Evolutionary conservation across 2,113 vertebrate species (phyloP), one percentile per base, ranked within the genome.

Genomic region (Pyrgilauda ruficollis): DNA sequence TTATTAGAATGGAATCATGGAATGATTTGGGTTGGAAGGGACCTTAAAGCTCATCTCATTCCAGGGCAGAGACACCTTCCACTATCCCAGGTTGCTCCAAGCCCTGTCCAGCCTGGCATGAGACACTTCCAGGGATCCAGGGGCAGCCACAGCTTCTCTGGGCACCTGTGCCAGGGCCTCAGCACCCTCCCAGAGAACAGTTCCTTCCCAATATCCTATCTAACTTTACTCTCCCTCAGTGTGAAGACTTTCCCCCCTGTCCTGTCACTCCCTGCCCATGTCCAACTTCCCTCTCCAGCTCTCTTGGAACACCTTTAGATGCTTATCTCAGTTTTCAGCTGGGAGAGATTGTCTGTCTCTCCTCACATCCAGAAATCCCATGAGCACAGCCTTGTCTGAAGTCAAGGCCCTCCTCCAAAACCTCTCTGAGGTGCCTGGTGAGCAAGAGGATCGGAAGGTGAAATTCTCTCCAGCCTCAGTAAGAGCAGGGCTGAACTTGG

Each of bases 121-220:
- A 49, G 49, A 4, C 41, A n/a, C 15, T 66, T 0, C 49, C n/a
- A 74, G 18, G 59, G 17, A 55, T 74, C 69, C 59, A 55, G 28
- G 22, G 23, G 59, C 59, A 64, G 69, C 30, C 59, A 28, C 49
- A 56, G n/a, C n/a, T 74, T 1, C 59, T 74, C 41, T 24, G 82
- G 28, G 49, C n/a, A 55, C 41, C 58, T 63, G 22, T 37, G 49
- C 68, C 33, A 55, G 49, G 39, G 74, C 19, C 13, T 63, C 0
- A 0, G 7, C 47, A 30, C 20, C 49, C 30, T 63, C n/a, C 0
- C 24, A 63, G n/a, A 6, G 20, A 55, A 0, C 0, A 17, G 47
- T 55, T 49, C 11, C 16, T 87, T 30, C 35, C 56, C 66, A 63
- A 21, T 47, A 49, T 56, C 24, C 47, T 30, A 24, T 7, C 31